phyloP scores from a whole-genome alignment of 1,140 invertebrate genomes.

The Drosophila virilis region DNA sequence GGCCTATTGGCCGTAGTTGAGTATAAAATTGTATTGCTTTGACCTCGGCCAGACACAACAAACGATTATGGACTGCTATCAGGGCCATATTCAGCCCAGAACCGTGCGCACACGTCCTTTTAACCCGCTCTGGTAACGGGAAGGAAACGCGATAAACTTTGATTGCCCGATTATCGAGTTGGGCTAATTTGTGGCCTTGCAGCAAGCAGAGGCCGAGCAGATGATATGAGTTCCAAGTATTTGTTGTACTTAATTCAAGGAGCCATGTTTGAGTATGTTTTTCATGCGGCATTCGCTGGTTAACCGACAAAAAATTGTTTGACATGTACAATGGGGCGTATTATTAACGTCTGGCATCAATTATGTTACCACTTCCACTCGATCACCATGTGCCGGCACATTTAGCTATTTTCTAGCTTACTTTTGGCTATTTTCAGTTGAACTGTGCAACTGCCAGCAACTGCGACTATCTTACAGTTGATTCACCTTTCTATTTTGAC shows the following conservation, averaged over 20 bases:
- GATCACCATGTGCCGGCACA: too few species aligned
- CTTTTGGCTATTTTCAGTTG: too few species aligned
- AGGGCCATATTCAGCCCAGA: slow-evolving; percentile 2
- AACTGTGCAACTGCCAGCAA: too few species aligned
- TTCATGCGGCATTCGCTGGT: not conserved
- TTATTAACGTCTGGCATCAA: not conserved
- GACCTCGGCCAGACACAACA: slow-evolving; percentile 59
- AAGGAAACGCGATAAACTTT: slow-evolving; percentile 61
- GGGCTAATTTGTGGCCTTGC: slow-evolving; percentile 59
- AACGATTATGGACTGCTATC: slow-evolving; percentile 52
- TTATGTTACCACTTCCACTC: too few species aligned
- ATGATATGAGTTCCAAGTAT: not conserved
- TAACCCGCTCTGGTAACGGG: not conserved
- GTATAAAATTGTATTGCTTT: slow-evolving; percentile 66
- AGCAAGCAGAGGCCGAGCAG: not conserved
- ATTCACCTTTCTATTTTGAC: too few species aligned
- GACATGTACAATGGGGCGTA: slow-evolving; percentile 2
- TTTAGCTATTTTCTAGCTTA: too few species aligned
- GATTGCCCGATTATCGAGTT: slow-evolving; percentile 74
- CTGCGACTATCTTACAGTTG: too few species aligned
- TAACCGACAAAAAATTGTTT: slow-evolving; percentile 1
- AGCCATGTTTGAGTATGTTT: not conserved
- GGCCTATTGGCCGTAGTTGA: slow-evolving; percentile 50
- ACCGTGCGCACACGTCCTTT: not conserved
- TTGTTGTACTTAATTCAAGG: not conserved